phyloP scores from a whole-genome alignment of 2,113 vertebrate genomes.

The Bos javanicus region DNA sequence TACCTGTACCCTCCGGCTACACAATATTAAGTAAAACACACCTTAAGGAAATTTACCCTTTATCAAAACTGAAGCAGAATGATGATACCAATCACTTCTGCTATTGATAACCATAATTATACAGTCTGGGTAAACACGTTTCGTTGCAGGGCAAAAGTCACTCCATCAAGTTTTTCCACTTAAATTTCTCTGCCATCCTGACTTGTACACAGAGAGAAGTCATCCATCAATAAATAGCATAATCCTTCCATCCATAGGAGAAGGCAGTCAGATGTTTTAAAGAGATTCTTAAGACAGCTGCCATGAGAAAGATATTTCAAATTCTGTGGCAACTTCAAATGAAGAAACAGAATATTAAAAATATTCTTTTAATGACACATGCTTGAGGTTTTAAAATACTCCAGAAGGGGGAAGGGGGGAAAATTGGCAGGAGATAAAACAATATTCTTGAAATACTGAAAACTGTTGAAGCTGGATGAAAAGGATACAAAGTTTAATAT shows the following conservation, averaged over 20 bases:
- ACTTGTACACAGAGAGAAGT: conserved; percentile 21
- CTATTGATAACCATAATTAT: not conserved
- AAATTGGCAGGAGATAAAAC: not conserved
- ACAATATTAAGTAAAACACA: not conserved
- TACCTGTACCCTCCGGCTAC: not conserved
- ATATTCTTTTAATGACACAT: not conserved
- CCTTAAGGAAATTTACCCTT: not conserved
- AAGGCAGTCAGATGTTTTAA: not conserved
- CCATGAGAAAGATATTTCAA: not conserved
- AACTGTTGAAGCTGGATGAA: not conserved
- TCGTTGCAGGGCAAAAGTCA: conserved; percentile 34
- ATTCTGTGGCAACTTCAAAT: not conserved
- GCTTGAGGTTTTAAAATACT: not conserved
- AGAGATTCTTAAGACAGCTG: conserved; percentile 20
- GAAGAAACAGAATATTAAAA: not conserved
- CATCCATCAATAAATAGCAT: conserved; percentile 1
- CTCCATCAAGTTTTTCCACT: not conserved
- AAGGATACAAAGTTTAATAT: not conserved
- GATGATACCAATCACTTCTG: not conserved
- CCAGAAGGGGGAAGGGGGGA: accelerated
- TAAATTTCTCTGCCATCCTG: conserved; percentile 19
- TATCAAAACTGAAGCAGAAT: not conserved
- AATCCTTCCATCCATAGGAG: not conserved
- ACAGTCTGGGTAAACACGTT: not conserved
- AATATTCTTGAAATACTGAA: not conserved